These are phyloP conservation scores for Polymixis flavicincta DNA, from an alignment of 2,888 invertebrate species.

Conservation along the genomic window DNA sequence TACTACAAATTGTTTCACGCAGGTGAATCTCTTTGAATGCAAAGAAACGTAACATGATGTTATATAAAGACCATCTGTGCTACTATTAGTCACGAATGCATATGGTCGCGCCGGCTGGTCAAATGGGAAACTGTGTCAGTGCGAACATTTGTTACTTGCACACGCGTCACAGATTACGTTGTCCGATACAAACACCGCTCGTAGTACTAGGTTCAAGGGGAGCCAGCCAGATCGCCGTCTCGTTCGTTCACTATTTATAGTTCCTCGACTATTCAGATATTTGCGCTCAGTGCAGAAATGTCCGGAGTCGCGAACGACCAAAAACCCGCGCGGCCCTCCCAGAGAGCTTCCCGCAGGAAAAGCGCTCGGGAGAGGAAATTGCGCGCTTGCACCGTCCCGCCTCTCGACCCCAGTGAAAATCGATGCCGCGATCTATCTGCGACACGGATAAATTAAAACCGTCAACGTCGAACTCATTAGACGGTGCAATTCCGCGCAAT, in stretches of 20 bases:
- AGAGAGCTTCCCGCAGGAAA: constrained; percentile 74
- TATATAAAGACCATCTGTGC: constrained; percentile 80
- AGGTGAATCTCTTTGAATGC: constrained; percentile 69
- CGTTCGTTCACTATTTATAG: constrained; percentile 89
- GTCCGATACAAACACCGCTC: constrained; percentile 77
- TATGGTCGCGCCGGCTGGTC: constrained; percentile 86
- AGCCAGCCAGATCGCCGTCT: constrained; percentile 87
- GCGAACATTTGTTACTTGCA: constrained; percentile 84
- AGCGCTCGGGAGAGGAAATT: constrained; percentile 73
- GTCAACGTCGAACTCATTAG: constrained; percentile 81
- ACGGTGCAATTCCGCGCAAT: constrained; percentile 82
- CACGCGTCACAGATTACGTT: constrained; percentile 86
- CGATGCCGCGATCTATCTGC: constrained; percentile 63
- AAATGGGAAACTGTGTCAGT: constrained; percentile 89
- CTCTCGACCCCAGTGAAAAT: constrained; percentile 68
- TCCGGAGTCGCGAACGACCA: constrained; percentile 87
- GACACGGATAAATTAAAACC: constrained; percentile 76
- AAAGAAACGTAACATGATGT: constrained; percentile 69
- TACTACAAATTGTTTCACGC: constrained; percentile 61
- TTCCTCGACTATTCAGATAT: constrained; percentile 87
- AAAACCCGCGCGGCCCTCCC: constrained; percentile 77
- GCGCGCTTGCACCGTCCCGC: constrained; percentile 64
- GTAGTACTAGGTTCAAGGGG: constrained; percentile 89
- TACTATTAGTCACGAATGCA: constrained; percentile 81
- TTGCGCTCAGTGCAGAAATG: constrained; percentile 89